Percentiles rank a stretch among this genome's conserved stretches.
Evolutionary conservation across 2,797 vertebrate species (phyloP).

Genomic region (Galago senegalensis): DNA sequence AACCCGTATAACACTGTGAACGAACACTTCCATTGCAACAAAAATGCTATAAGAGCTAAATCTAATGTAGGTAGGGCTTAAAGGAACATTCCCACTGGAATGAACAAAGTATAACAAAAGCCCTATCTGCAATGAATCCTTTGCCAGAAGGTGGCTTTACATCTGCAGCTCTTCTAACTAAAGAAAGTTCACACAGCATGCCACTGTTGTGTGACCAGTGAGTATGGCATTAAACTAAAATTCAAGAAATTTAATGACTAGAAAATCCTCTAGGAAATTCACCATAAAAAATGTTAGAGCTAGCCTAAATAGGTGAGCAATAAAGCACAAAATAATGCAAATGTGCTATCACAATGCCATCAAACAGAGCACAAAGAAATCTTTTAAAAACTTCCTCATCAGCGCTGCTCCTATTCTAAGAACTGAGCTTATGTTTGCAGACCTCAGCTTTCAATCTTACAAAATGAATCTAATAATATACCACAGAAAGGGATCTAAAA

Average conservation of each 20-base stretch:
- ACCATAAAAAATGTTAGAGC: constrained; percentile 12
- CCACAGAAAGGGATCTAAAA: background rate
- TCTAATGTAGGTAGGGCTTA: background rate
- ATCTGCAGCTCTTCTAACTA: background rate
- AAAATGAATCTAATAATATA: constrained; percentile 43
- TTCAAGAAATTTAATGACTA: constrained; percentile 25
- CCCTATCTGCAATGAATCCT: background rate
- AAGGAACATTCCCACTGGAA: background rate
- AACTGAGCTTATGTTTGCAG: background rate
- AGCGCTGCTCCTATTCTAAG: background rate
- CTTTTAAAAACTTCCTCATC: background rate
- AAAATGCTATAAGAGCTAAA: background rate
- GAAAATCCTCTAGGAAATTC: background rate
- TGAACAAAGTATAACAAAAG: constrained; percentile 28
- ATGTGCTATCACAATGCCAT: background rate
- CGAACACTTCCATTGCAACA: background rate
- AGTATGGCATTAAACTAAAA: background rate
- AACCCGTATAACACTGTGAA: background rate
- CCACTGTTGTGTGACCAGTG: background rate
- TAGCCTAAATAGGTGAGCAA: background rate
- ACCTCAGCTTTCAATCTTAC: background rate
- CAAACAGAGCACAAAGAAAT: background rate
- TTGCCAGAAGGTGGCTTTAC: constrained; percentile 26
- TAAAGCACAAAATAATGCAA: constrained; percentile 9
- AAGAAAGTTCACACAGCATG: background rate